phyloP scores from a whole-genome alignment of 1,140 invertebrate genomes.

The Lepidurus apus region DNA sequence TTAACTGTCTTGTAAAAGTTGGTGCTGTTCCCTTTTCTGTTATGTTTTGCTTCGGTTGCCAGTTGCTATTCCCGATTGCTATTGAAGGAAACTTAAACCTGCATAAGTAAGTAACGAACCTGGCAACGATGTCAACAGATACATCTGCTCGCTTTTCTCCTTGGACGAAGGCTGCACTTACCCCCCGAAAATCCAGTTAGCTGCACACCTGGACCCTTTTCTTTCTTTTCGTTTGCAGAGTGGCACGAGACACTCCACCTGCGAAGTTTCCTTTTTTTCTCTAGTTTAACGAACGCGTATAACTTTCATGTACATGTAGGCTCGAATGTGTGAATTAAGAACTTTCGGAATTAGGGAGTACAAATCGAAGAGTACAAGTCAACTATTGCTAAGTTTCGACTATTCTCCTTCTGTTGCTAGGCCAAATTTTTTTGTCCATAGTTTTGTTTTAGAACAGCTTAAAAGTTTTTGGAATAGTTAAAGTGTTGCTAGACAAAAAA shows the following conservation, averaged over 20 bases:
- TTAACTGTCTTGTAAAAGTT: neutral
- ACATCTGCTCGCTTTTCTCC: neutral
- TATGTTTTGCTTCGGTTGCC: neutral
- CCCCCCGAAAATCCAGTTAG: neutral
- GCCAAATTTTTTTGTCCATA: too few species aligned
- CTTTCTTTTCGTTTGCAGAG: neutral
- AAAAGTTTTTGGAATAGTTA: too few species aligned
- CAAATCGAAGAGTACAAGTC: too few species aligned
- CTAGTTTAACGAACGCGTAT: too few species aligned
- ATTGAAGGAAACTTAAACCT: neutral
- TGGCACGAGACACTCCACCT: neutral
- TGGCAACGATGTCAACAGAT: neutral
- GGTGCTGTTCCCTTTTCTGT: neutral
- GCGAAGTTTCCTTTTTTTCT: too few species aligned
- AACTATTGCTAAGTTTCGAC: too few species aligned
- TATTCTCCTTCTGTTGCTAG: too few species aligned
- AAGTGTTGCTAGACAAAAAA: too few species aligned
- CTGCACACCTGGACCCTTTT: constrained; percentile 3
- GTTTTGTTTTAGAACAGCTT: too few species aligned
- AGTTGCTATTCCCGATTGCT: neutral
- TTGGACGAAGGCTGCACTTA: neutral
- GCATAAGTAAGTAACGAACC: constrained; percentile 11
- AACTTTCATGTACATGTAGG: too few species aligned
- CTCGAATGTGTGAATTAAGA: too few species aligned
- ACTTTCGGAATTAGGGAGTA: too few species aligned